Conservation (phyloP, 1,140 invertebrate genomes). For the Plodia interpunctella region DNA sequence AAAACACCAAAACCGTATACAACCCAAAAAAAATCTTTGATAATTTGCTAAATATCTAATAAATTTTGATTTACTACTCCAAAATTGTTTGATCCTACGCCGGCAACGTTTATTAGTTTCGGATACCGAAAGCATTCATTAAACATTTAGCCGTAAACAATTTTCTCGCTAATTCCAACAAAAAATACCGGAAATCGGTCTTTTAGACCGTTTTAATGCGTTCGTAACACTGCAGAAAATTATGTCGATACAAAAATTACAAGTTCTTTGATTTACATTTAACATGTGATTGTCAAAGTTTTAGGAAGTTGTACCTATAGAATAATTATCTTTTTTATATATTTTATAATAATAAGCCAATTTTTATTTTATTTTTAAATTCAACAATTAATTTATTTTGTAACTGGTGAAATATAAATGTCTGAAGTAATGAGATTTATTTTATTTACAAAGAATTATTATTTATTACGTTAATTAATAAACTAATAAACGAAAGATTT, state of each 20-base stretch:
- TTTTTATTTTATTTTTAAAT: no score
- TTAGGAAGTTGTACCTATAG: no score
- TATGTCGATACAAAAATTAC: neutral
- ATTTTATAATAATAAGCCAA: no score
- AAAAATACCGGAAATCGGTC: conserved; percentile 4
- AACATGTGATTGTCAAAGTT: neutral
- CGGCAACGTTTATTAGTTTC: neutral
- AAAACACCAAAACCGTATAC: neutral
- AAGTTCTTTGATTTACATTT: neutral
- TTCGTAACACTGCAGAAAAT: conserved; percentile 1
- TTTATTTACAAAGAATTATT: no score
- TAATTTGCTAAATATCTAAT: neutral
- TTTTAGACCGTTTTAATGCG: neutral
- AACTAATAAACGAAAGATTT: no score
- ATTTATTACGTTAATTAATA: no score
- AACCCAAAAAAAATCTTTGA: neutral
- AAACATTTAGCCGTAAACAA: neutral
- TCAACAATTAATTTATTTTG: no score
- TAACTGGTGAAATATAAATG: no score
- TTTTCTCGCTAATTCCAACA: neutral
- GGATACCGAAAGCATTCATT: neutral
- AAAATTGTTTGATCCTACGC: neutral
- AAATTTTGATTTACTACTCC: neutral
- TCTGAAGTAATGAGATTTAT: no score
- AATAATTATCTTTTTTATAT: no score